These are phyloP conservation scores for Dasyurus viverrinus DNA, from an alignment of 2,113 vertebrate genomes.

Conservation along the genomic window DNA sequence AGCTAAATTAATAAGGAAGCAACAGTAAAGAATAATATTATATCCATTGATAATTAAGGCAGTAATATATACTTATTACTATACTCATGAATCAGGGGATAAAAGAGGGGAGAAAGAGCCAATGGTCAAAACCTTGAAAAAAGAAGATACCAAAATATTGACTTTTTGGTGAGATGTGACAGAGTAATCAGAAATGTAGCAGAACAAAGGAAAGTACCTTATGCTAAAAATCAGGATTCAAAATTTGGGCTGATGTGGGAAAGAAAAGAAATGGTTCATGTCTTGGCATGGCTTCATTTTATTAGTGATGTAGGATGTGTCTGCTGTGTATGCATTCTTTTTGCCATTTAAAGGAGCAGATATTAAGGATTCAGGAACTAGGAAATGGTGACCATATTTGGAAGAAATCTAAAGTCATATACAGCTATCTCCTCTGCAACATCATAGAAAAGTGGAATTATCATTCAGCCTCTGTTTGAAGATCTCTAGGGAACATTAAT, in stretches of 20 bases:
- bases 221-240: background rate
- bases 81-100: background rate
- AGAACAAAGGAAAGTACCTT: background rate
- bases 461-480: background rate
- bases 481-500: background rate
- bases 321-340: background rate
- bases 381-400: background rate
- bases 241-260: background rate
- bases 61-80: background rate
- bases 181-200: background rate
- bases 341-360: background rate
- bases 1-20: slow-evolving; percentile 10
- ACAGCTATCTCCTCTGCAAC: background rate
- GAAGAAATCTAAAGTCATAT: background rate
- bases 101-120: background rate
- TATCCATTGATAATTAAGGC: background rate
- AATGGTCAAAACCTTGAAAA: background rate
- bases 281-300: background rate
- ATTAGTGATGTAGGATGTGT: background rate
- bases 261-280: background rate
- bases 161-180: background rate
- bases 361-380: background rate
- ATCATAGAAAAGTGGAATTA: background rate
- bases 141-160: background rate
- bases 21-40: background rate